phyloP scores from a whole-genome alignment of 2,888 invertebrate genomes.

The Acrobasis suavella region DNA sequence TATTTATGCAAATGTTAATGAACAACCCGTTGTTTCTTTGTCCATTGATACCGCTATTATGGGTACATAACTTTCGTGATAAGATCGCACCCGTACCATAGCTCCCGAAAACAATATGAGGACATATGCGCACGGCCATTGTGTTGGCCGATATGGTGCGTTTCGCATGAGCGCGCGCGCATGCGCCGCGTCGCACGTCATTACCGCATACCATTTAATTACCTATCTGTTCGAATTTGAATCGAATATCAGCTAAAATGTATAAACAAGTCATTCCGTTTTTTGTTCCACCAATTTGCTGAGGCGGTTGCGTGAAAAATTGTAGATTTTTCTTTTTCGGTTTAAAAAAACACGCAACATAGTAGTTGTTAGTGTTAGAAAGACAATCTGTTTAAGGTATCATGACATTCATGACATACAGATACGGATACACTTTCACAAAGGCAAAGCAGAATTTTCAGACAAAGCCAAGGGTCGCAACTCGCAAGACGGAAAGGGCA shows the following conservation, averaged over 20 bases:
- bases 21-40: constrained; percentile 8
- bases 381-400: too few species aligned
- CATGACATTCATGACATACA: too few species aligned
- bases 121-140: constrained; percentile 40
- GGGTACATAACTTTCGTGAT: constrained; percentile 20
- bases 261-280: constrained; percentile 12
- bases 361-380: neutral
- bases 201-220: constrained; percentile 35
- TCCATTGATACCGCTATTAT: constrained; percentile 9
- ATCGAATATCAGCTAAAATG: constrained; percentile 29
- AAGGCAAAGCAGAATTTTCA: too few species aligned
- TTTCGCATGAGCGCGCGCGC: constrained; percentile 26
- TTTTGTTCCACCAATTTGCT: neutral
- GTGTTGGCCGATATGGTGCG: constrained; percentile 40
- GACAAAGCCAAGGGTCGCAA: too few species aligned
- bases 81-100: constrained; percentile 29
- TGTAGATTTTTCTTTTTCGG: neutral
- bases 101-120: constrained; percentile 25
- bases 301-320: constrained; percentile 1
- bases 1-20: constrained; percentile 9
- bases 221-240: constrained; percentile 20
- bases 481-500: too few species aligned
- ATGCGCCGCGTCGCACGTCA: constrained; percentile 33
- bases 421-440: too few species aligned
- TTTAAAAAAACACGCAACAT: constrained; percentile 4